A percentile compares a stretch with the other conserved stretches of the same genome.
These are phyloP conservation scores for Melierax canorus DNA, from an alignment of 2,113 vertebrate genomes.

Conservation along the genomic window DNA sequence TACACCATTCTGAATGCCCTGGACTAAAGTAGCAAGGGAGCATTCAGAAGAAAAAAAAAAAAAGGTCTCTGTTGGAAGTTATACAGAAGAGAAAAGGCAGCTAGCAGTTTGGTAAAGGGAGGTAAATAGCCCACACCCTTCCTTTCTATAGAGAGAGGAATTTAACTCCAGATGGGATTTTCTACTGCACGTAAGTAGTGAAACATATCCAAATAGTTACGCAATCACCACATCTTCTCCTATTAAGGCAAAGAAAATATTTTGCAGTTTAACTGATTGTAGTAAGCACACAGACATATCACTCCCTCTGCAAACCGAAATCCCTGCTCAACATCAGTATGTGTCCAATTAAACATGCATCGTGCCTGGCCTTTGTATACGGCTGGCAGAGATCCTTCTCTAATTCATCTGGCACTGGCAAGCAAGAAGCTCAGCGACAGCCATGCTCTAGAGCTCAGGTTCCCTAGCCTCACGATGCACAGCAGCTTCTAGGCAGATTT, in stretches of 20 bases:
- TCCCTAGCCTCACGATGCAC: neutral
- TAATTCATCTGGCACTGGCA: neutral
- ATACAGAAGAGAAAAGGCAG: constrained; percentile 11
- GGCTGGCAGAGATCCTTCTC: neutral
- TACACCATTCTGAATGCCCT: neutral
- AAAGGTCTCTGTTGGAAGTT: constrained; percentile 1
- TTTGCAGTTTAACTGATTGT: constrained; percentile 36
- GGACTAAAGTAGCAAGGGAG: neutral
- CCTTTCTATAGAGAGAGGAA: constrained; percentile 32
- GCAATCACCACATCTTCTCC: constrained; percentile 53
- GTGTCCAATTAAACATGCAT: neutral
- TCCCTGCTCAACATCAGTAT: constrained; percentile 1
- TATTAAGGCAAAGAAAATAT: constrained; percentile 63
- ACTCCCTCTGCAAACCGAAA: constrained; percentile 30
- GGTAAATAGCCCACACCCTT: constrained; percentile 41
- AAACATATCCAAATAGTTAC: constrained; percentile 42
- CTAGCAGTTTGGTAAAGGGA: constrained; percentile 32
- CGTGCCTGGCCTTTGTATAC: neutral
- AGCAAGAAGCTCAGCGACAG: neutral
- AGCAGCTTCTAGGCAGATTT: neutral
- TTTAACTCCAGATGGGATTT: constrained; percentile 54
- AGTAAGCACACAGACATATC: neutral
- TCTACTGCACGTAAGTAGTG: constrained; percentile 16
- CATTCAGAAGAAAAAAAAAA: neutral
- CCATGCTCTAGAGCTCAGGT: neutral